These are phyloP conservation scores for Epizoanthus ramosus DNA, from an alignment of 92 coral and sea anemone genomes.

Conservation along the genomic window DNA sequence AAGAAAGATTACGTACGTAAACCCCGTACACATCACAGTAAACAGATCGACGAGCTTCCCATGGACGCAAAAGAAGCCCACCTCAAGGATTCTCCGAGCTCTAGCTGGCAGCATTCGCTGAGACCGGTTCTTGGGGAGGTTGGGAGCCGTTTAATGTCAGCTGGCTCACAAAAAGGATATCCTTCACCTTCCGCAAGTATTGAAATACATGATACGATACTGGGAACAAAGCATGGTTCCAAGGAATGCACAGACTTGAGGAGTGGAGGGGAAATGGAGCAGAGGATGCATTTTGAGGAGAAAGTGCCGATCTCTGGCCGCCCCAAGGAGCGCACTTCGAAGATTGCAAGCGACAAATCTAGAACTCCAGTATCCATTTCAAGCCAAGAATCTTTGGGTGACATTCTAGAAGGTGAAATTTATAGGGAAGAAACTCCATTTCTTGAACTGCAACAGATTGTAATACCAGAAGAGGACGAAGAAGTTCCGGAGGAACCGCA, in stretches of 20 bases:
- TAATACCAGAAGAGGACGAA: constrained; percentile 32
- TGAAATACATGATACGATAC: constrained; percentile 3
- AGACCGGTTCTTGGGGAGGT: constrained; percentile 23
- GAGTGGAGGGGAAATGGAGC: constrained; percentile 2
- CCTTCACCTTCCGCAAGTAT: constrained; percentile 30
- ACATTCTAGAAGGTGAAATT: constrained; percentile 9
- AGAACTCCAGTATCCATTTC: constrained; percentile 5
- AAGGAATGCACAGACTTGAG: background rate
- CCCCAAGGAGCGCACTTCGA: background rate
- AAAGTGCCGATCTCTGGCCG: constrained; percentile 6
- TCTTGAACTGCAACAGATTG: constrained; percentile 29
- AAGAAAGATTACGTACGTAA: constrained; percentile 53
- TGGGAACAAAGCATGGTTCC: background rate
- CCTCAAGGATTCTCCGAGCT: constrained; percentile 30
- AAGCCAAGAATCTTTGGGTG: constrained; percentile 31
- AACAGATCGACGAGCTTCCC: constrained; percentile 43
- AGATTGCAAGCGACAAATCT: background rate
- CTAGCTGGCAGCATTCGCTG: constrained; percentile 26
- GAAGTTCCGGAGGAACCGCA: constrained; percentile 10
- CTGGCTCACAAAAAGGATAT: constrained; percentile 4
- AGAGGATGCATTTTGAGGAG: constrained; percentile 9
- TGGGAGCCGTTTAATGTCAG: constrained; percentile 40
- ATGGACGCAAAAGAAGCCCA: constrained; percentile 23
- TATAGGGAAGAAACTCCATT: constrained; percentile 18
- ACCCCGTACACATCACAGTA: constrained; percentile 64